phyloP scores from a whole-genome alignment of 2,113 vertebrate species.

The Pituophis catenifer region DNA sequence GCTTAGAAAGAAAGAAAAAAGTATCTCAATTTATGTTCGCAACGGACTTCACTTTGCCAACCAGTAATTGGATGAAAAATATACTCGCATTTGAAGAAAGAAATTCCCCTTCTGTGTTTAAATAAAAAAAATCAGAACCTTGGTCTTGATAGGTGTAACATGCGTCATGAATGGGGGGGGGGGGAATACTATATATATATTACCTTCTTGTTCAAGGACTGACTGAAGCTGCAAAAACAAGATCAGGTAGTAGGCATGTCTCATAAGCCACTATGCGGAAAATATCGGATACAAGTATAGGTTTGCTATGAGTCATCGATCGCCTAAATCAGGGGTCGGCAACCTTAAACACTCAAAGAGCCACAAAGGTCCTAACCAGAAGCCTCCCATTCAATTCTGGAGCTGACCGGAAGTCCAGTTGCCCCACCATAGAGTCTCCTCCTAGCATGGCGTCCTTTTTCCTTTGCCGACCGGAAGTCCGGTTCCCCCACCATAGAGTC shows the following conservation, averaged over 20 bases:
- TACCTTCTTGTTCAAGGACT: not conserved
- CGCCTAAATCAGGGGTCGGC: too few relatives aligned
- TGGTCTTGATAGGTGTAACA: not conserved
- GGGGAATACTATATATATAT: not conserved
- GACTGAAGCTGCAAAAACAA: not conserved
- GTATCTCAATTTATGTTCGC: not conserved
- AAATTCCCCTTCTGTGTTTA: not conserved
- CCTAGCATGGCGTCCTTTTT: too few relatives aligned
- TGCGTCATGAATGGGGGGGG: not conserved
- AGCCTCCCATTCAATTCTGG: too few relatives aligned
- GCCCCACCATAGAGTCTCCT: too few relatives aligned
- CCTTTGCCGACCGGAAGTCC: too few relatives aligned
- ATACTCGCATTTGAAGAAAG: fast-evolving
- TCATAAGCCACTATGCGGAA: not conserved
- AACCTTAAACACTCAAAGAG: too few relatives aligned
- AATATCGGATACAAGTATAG: not conserved
- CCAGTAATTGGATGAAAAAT: not conserved
- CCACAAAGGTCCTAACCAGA: too few relatives aligned
- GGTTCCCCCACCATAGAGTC: too few relatives aligned
- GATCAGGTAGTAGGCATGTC: not conserved
- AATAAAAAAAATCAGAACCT: not conserved
- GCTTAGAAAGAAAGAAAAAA: not conserved
- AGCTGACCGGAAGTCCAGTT: too few relatives aligned
- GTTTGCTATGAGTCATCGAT: not conserved
- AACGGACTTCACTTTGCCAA: not conserved